Evolutionary conservation across 2,113 vertebrate genomes (phyloP), one percentile per base, ranked within the genome.

Genomic region (Heptranchias perlo): DNA sequence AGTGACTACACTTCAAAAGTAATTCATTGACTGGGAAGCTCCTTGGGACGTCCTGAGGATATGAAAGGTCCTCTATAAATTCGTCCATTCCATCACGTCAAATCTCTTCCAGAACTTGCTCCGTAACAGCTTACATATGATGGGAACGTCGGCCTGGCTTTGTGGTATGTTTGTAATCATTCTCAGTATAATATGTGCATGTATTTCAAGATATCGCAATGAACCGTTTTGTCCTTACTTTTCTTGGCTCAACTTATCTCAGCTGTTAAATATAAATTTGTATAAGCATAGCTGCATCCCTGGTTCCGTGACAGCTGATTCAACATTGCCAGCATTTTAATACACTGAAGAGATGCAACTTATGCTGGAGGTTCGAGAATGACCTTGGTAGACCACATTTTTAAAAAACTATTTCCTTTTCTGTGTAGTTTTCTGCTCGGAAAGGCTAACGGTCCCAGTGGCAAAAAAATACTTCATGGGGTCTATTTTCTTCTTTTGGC

Each of bases 221-320:
- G 54, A 92, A 92, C n/a, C 89, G 31, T 61, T 92, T 92, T 92
- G 54, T 92, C 35, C 58, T 92, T 92, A 92, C 89, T 92, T 92
- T 92, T 92, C 89, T 92, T 92, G 89, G 89, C 89, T 92, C 58
- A 18, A 62, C 54, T 92, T 61, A 62, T 61, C 89, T 92, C 89
- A 92, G 89, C 89, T 92, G 58, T 92, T 92, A 92, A 92, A 92
- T 62, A 92, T 92, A 92, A 92, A 92, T 62, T 92, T 92, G 54
- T 92, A 61, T 92, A 92, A 62, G 89, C 58, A 62, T 92, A 62
- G 54, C n/a, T 92, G 76, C 76, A 39, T 44, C 76, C 58, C 58
- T n/a, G 89, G 54, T 92, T 61, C 18, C 31, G 13, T 62, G 89
- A 92, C 89, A 61, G 54, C 58, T 61, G 31, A 4, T 92, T 92